These are phyloP conservation scores for Micrasema longulum DNA, from an alignment of 1,140 invertebrate species.

Conservation along the genomic window DNA sequence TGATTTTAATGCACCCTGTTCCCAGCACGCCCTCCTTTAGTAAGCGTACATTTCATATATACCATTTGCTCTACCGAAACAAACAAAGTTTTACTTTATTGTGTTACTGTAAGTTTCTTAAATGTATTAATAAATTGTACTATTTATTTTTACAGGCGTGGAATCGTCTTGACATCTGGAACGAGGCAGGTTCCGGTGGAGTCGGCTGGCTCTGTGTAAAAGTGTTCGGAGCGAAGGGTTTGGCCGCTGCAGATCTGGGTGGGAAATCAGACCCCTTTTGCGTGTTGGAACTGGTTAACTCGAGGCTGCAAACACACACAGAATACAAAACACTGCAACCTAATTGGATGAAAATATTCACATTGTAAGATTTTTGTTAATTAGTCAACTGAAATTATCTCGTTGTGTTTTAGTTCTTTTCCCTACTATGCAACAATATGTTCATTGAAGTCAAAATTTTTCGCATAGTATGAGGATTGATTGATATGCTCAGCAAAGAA, in stretches of 20 bases:
- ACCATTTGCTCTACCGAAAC: no score
- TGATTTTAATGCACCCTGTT: no score
- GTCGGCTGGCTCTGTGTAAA: conserved; percentile 92
- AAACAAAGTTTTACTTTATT: no score
- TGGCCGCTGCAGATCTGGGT: conserved; percentile 91
- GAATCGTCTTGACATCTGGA: conserved; percentile 68
- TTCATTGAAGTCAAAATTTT: no score
- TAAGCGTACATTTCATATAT: not conserved
- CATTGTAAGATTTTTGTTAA: conserved; percentile 82
- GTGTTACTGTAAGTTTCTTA: no score
- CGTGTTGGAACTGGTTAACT: conserved; percentile 95
- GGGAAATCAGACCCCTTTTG: conserved; percentile 98
- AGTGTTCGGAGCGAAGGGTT: conserved; percentile 88
- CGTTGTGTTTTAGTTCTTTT: no score
- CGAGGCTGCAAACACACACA: conserved; percentile 96
- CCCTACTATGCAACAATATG: no score
- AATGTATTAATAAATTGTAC: no score
- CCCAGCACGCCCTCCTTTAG: no score
- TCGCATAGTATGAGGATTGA: no score
- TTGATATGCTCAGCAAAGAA: no score
- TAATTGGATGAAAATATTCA: conserved; percentile 99
- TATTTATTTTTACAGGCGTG: conserved; percentile 65
- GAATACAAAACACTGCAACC: conserved; percentile 98
- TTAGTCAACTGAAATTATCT: no score
- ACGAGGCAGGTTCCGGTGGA: conserved; percentile 80